Evolutionary conservation across 2,113 vertebrate genomes (phyloP).

Genomic region (Xiphophorus maculatus): DNA sequence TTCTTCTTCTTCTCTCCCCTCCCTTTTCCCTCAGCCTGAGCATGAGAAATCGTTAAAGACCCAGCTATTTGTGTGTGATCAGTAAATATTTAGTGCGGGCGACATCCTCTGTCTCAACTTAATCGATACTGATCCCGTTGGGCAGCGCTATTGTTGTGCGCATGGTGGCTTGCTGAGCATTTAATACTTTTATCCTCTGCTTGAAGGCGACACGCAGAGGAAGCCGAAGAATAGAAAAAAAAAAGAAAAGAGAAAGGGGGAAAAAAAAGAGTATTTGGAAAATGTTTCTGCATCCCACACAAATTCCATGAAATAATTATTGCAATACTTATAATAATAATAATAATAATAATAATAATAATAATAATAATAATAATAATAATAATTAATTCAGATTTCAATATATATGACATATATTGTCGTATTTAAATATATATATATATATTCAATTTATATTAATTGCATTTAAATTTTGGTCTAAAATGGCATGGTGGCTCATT

Average conservation of each 20-base stretch:
- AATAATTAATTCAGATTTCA: background rate
- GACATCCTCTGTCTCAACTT: conserved; percentile 88
- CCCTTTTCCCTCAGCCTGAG: conserved; percentile 76
- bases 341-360: background rate
- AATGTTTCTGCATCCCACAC: background rate
- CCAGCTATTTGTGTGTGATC: conserved; percentile 94
- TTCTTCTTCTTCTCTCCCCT: background rate
- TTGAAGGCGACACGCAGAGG: conserved; percentile 42
- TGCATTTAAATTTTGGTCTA: background rate
- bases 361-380: background rate
- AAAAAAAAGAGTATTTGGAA: background rate
- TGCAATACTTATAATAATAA: conserved; percentile 1
- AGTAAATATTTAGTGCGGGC: conserved; percentile 98
- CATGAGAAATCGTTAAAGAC: conserved; percentile 91
- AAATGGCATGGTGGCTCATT: conserved; percentile 6
- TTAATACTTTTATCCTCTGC: conserved; percentile 65
- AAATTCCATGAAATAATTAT: too few species aligned
- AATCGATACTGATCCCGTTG: conserved; percentile 91
- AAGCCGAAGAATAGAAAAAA: conserved; percentile 16
- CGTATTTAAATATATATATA: too few species aligned
- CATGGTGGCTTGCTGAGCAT: conserved; percentile 78
- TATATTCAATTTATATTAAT: background rate
- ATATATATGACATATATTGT: too few species aligned
- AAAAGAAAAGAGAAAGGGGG: conserved; percentile 2
- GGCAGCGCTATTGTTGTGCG: conserved; percentile 82